Evolutionary conservation across 2,888 invertebrate genomes (phyloP), one percentile per base, ranked within the genome.

Genomic region (Syrphus vitripennis): DNA sequence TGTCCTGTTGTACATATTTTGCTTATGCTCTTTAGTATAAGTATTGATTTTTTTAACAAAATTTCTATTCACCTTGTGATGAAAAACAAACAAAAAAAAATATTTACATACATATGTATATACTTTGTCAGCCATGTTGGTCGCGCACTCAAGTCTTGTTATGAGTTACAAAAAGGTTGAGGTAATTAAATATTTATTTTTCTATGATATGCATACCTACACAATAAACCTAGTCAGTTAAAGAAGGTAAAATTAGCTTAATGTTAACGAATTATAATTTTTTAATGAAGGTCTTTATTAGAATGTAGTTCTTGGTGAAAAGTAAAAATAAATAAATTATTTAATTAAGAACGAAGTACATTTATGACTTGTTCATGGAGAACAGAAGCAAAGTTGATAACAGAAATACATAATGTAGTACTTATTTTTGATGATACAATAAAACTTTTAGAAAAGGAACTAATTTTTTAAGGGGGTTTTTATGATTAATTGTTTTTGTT

Each of bases 21-120:
- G 57, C 50, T 59, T 14, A 59, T 34, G n/a, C 31, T 24, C 48
- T 72, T 61, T n/a, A 12, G 65, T 61, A n/a, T 53, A 37, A 31
- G 40, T 83, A 84, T 84, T 76, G 83, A 84, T 84, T 84, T 78
- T 74, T 65, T 31, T n/a, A n/a, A 70, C 6, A 45, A 50, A 67
- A 63, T 78, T 75, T 80, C 55, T 34, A 71, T 65, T 71, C 59
- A 72, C 40, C 75, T 75, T 42, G 21, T 48, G 55, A 37, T 50
- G 19, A 19, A 63, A 19, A 42, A 67, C 16, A 24, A 63, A 57
- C n/a, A n/a, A 69, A 42, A 19, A 24, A 63, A 16, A 29, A 24
- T 21, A 4, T 48, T 4, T 48, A n/a, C 3, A n/a, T 34, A 34
- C 6, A 21, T 14, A 21, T 14, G 34, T 57, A n/a, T 34, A 10